These are phyloP conservation scores for Chrysogorgia sp. DNA, from an alignment of 92 coral and sea anemone genomes.

Conservation along the genomic window DNA sequence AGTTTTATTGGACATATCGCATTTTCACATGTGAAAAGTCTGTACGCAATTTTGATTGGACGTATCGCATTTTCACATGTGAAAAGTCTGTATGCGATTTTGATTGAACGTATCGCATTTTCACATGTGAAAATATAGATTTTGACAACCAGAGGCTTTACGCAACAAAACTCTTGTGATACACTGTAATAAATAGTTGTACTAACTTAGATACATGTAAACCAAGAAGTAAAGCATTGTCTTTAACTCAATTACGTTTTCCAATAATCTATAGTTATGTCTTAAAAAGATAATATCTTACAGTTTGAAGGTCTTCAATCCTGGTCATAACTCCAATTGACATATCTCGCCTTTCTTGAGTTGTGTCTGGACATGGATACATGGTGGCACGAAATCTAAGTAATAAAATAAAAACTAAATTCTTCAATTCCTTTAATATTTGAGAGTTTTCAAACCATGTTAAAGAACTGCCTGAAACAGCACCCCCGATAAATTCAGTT, in stretches of 20 bases:
- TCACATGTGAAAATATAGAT: too few relatives aligned
- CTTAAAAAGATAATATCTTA: conserved; percentile 47
- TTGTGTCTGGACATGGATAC: conserved; percentile 98
- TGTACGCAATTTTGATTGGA: too few relatives aligned
- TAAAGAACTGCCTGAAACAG: too few relatives aligned
- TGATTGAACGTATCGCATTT: too few relatives aligned
- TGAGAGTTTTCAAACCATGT: too few relatives aligned
- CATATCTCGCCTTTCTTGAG: conserved; percentile 96
- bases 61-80: too few relatives aligned
- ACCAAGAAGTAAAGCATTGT: not conserved
- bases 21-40: too few relatives aligned
- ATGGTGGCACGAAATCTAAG: conserved; percentile 89
- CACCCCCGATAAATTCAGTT: not conserved
- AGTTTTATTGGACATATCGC: too few relatives aligned
- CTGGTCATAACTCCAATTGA: conserved; percentile 97
- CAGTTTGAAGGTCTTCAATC: conserved; percentile 95
- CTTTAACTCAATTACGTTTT: not conserved
- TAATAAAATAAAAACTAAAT: not conserved
- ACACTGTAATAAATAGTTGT: not conserved
- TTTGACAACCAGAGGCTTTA: too few relatives aligned
- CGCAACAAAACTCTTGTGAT: too few relatives aligned
- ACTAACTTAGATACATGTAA: not conserved
- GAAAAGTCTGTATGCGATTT: too few relatives aligned
- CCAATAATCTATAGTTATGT: too few relatives aligned
- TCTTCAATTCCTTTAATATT: not conserved